Percentiles rank a stretch among this genome's conserved stretches.
Evolutionary conservation across 2,888 invertebrate genomes (phyloP).

Genomic region (Agrotis puta): DNA sequence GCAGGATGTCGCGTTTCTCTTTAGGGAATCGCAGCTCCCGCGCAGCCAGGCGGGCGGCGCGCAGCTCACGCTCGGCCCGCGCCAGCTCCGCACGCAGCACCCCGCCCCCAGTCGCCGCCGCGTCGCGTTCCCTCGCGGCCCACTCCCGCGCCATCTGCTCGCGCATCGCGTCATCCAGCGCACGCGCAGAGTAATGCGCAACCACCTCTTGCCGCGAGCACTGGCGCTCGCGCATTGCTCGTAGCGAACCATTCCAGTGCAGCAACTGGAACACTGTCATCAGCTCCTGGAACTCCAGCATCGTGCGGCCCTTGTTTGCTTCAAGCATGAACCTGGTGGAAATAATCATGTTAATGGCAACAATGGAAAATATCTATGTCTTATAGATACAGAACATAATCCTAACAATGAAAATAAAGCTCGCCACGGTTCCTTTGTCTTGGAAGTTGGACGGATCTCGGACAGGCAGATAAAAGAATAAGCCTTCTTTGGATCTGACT

Average conservation of each 20-base stretch:
- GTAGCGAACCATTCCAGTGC: conserved; percentile 99
- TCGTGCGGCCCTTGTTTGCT: conserved; percentile 97
- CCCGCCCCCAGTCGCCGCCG: conserved; percentile 81
- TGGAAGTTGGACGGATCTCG: conserved; percentile 40
- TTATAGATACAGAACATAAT: conserved; percentile 23
- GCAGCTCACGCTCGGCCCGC: conserved; percentile 96
- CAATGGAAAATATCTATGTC: conserved; percentile 43
- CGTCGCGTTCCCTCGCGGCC: conserved; percentile 93
- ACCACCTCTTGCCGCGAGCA: conserved; percentile 97
- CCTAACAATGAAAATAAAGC: conserved; percentile 50
- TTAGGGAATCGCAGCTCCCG: conserved; percentile 98
- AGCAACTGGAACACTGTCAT: conserved; percentile 99
- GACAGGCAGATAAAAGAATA: conserved; percentile 59
- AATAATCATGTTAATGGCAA: conserved; percentile 18
- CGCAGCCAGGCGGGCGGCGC: conserved; percentile 96
- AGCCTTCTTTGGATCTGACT: conserved; percentile 46
- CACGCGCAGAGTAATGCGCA: conserved; percentile 97
- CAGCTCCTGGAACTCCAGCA: conserved; percentile 98
- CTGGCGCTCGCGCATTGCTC: conserved; percentile 98
- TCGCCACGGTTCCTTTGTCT: conserved; percentile 54
- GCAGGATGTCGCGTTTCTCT: conserved; percentile 98
- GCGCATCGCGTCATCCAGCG: conserved; percentile 98
- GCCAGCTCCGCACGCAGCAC: conserved; percentile 95
- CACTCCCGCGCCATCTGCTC: conserved; percentile 99
- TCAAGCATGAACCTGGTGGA: conserved; percentile 93